Conservation (phyloP, 2,888 invertebrate genomes). For the Drosophila demipolita region DNA sequence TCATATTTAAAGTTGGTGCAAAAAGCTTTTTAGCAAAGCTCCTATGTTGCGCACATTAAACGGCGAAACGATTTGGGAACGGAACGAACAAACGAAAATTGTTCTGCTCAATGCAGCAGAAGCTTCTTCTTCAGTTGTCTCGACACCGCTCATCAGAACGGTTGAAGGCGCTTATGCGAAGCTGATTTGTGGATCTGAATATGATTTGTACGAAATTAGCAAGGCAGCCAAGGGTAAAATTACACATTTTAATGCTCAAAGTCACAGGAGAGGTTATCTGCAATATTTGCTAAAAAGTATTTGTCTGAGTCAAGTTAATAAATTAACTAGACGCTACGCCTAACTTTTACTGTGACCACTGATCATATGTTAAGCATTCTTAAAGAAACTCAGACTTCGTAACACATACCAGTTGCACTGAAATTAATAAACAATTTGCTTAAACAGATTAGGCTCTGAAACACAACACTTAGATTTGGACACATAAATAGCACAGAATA, state of each 20-base stretch:
- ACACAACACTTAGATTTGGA: no score
- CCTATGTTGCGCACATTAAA: slow-evolving; percentile 9
- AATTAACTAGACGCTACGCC: background rate
- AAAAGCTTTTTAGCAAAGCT: slow-evolving; percentile 46
- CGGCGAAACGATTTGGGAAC: slow-evolving; percentile 38
- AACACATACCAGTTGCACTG: background rate
- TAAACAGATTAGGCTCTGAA: background rate
- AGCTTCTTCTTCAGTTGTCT: slow-evolving; percentile 35
- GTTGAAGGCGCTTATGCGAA: background rate
- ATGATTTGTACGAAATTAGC: background rate
- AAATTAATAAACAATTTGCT: background rate
- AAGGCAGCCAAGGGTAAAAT: slow-evolving; percentile 38
- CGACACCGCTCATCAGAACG: slow-evolving; percentile 6
- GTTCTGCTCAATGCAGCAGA: slow-evolving; percentile 8
- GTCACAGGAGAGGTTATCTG: slow-evolving; percentile 24
- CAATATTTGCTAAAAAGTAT: background rate
- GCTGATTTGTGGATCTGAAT: slow-evolving; percentile 1
- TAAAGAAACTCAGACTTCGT: background rate
- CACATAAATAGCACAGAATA: no score
- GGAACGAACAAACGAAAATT: slow-evolving; percentile 29
- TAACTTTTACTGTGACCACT: background rate
- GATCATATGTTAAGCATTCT: background rate
- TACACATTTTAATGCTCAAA: slow-evolving; percentile 2
- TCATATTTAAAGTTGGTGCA: slow-evolving; percentile 32
- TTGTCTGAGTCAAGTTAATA: background rate